These are phyloP conservation scores for Tenrec ecaudatus DNA, from an alignment of 2,113 vertebrate species.

Conservation along the genomic window DNA sequence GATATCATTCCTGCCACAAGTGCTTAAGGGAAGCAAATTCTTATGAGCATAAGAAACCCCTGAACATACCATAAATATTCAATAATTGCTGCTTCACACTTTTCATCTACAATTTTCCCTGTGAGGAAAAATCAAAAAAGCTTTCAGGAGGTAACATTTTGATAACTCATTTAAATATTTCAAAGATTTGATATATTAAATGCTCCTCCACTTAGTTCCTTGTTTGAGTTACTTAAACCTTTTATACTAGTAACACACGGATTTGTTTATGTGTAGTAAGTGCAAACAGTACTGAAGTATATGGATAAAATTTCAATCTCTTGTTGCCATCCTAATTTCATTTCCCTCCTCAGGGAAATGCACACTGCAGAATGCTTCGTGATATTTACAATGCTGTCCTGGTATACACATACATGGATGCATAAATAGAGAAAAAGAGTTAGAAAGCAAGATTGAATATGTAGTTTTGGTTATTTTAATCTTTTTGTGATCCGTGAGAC, in stretches of 20 bases:
- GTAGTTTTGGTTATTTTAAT: no score
- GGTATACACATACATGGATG: no score
- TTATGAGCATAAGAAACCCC: background rate
- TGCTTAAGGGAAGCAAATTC: background rate
- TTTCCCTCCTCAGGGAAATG: background rate
- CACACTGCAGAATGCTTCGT: no score
- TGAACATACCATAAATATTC: background rate
- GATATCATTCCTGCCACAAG: background rate
- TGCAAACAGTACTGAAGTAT: background rate
- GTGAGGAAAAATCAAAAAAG: background rate
- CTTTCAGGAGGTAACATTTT: background rate
- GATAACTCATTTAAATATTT: constrained; percentile 2
- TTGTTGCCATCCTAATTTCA: background rate
- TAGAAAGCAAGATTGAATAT: no score
- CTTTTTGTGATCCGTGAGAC: no score
- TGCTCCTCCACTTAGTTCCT: background rate
- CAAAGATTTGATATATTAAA: background rate
- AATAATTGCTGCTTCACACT: background rate
- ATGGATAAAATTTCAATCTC: background rate
- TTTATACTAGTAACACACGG: background rate
- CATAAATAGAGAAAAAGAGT: no score
- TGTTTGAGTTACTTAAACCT: background rate
- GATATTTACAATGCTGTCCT: no score
- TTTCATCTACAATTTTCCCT: background rate
- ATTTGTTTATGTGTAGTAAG: constrained; percentile 13